Base-by-base conservation (phyloP, 2,888 invertebrate species). In the Tachina fera region DNA sequence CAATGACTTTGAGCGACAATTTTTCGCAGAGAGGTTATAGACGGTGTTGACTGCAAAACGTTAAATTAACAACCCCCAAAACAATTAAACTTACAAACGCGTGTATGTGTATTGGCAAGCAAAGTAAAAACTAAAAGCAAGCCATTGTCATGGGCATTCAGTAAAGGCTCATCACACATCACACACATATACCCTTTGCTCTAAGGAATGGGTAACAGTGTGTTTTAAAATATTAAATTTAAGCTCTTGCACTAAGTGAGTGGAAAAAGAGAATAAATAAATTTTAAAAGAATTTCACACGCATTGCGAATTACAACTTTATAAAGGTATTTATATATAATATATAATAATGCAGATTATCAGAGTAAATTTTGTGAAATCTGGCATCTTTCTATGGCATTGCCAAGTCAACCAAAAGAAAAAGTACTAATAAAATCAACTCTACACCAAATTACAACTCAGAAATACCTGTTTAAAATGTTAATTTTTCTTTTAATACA, bases 121-220 rank as follows among this genome's bases (percentile, higher is more conserved):
- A 31, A 63, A 75, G 71, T 14, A 13, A 49, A 81, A 74, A 58
- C n/a, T 22, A 41, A 68, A 78, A 80, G 43, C 3, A 65, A 45
- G 67, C 83, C 77, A 83, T 72, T 83, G 83, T 68, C 83, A 78
- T 45, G 83, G 83, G 67, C 77, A 77, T 72, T 65, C 13, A 31
- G 13, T 43, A 43, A n/a, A 75, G 45, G 31, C 13, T 47, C 45
- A 19, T n/a, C 22, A 22, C 31, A 51, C 72, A 58, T 31, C 31
- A 43, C 8, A 58, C 45, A 61, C 13, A 72, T 45, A 61, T 31
- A 31, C 31, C 31, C 14, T 76, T 31, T n/a, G 13, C 58, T n/a
- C n/a, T 39, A 49, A 67, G 10, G 4, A 9, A n/a, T 9, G 14
- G 41, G 14, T 41, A 61, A 31, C 31, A 14, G 39, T 22, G 14